Evolutionary conservation across 2,113 vertebrate genomes (phyloP).

Genomic region (Dolichotis patagonum): DNA sequence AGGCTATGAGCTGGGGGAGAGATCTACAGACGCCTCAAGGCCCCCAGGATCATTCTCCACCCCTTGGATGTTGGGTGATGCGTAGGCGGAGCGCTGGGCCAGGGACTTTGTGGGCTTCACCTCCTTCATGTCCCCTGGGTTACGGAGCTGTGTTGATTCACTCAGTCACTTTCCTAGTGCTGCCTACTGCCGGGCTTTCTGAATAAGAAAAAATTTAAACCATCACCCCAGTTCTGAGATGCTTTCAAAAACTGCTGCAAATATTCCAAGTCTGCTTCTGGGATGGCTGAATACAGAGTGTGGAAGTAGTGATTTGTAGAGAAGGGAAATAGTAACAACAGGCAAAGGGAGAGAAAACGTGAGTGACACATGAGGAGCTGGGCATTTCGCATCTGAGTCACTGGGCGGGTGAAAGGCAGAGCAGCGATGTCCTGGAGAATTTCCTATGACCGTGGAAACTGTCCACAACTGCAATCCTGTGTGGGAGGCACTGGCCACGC

Average conservation of each 20-base stretch:
- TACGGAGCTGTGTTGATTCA: neutral
- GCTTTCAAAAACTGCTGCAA: neutral
- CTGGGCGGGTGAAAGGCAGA: neutral
- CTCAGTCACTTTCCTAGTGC: neutral
- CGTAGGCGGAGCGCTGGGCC: rapidly evolving
- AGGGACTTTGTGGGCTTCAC: neutral
- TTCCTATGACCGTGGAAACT: rapidly evolving
- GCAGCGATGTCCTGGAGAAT: rapidly evolving
- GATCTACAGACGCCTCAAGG: neutral
- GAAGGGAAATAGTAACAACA: neutral
- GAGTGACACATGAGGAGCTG: neutral
- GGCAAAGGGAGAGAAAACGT: neutral
- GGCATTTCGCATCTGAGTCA: rapidly evolving
- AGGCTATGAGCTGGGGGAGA: neutral
- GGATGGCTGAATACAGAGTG: neutral
- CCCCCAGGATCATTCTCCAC: neutral
- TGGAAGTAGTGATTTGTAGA: neutral
- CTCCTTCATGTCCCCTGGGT: neutral
- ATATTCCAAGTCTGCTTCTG: neutral
- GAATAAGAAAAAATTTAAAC: neutral
- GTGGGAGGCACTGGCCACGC: rapidly evolving
- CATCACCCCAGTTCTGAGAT: neutral
- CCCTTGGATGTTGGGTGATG: neutral
- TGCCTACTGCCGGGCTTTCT: neutral
- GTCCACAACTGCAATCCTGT: rapidly evolving